phyloP scores from a whole-genome alignment of 2,113 vertebrate species.

The Laticauda colubrina region DNA sequence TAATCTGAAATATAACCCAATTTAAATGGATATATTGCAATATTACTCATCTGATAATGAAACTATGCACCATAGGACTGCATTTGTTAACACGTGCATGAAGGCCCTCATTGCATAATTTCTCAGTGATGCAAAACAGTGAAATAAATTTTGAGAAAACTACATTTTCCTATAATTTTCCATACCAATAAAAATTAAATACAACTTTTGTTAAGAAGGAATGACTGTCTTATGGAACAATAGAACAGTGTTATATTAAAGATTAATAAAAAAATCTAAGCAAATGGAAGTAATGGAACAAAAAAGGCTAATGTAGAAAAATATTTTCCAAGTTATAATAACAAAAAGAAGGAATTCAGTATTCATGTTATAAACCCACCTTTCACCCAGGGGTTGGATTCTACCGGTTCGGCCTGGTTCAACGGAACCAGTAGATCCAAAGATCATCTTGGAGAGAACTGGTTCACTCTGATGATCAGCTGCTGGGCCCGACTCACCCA shows the following conservation, averaged over 20 bases:
- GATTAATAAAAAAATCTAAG: neutral
- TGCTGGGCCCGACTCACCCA: too few relatives aligned
- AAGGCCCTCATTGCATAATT: slow-evolving; percentile 50
- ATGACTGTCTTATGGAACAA: neutral
- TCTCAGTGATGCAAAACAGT: slow-evolving; percentile 37
- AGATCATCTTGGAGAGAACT: too few relatives aligned
- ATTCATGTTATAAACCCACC: neutral
- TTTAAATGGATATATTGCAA: slow-evolving; percentile 52
- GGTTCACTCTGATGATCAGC: too few relatives aligned
- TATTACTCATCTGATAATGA: slow-evolving; percentile 54
- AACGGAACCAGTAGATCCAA: too few relatives aligned
- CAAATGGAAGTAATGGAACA: neutral
- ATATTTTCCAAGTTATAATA: neutral
- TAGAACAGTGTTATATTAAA: neutral
- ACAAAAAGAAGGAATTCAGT: neutral
- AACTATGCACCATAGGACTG: slow-evolving; percentile 47
- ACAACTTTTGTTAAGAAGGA: slow-evolving; percentile 1
- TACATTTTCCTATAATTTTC: slow-evolving; percentile 32
- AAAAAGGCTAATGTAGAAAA: neutral
- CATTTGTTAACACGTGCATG: slow-evolving; percentile 50
- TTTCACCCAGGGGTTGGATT: neutral
- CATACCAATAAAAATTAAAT: slow-evolving; percentile 10
- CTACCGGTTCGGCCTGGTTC: too few relatives aligned
- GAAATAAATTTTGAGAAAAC: slow-evolving; percentile 33
- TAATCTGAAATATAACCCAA: slow-evolving; percentile 49